Evolutionary conservation across 2,888 invertebrate species (phyloP), one percentile per base, ranked within the genome.

Genomic region (Luperina testacea): DNA sequence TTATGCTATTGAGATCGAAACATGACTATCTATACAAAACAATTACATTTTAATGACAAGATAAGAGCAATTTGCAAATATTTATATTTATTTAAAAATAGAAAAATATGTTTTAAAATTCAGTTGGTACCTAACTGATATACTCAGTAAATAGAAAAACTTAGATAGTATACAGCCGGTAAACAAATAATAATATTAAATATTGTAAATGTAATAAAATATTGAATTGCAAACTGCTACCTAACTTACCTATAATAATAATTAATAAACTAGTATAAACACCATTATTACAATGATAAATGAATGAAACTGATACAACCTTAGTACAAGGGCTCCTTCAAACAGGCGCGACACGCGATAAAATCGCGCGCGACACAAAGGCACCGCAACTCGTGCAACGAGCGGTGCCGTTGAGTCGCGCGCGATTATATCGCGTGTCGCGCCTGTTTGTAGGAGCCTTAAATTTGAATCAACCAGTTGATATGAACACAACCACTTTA

Each of bases 401-500:
- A 32, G 32, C 32, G 32, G 32, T 32, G 32, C 32, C 32, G 0
- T 32, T 32, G 32, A 1, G 32, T 32, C 32, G 32, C 32, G 32
- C 32, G 32, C 32, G 32, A 32, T 32, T 32, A 32, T 32, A 32
- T 32, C 32, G 1, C 32, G 32, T 32, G 32, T 32, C 32, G 32
- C 32, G 32, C 32, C 32, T 32, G 32, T 32, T 32, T 32, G 1
- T n/a, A 32, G 32, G 32, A 32, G 32, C 32, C 32, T 32, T 32
- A 70, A 63, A 82, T 68, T 68, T 72, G 1, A 76, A 65, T 78
- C 65, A 75, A 72, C 72, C 24, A 74, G 75, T 85, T 87, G 89
- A 89, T 90, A 90, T 92, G 90, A 94, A 95, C 94, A 94, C 95
- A 95, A 94, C 93, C 94, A 82, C 91, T 87, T 70, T 85, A 89